A percentile compares a stretch with the other conserved stretches of the same genome.
Evolutionary conservation across 2,888 invertebrate species (phyloP).

Genomic region (Oegoconia quadripuncta): DNA sequence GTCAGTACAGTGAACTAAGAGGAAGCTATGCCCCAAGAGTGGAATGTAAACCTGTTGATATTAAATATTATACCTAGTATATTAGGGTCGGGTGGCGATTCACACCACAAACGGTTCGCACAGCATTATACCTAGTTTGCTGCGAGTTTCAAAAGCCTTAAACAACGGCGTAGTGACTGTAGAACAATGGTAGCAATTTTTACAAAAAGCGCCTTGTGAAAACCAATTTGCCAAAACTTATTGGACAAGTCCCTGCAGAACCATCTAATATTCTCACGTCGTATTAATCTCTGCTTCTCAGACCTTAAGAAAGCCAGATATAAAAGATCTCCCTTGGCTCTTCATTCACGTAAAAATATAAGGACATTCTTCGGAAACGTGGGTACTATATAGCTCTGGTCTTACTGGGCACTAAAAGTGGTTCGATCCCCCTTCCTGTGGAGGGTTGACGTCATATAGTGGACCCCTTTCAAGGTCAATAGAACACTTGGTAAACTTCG

Average conservation of each 20-base stretch:
- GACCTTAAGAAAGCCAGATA: slow-evolving; percentile 7
- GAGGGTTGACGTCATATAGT: slow-evolving; percentile 26
- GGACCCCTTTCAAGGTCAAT: slow-evolving; percentile 25
- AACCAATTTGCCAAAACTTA: slow-evolving; percentile 1
- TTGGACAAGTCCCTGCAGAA: slow-evolving; percentile 7
- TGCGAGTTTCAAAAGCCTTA: too few species aligned
- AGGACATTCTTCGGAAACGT: slow-evolving; percentile 5
- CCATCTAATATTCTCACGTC: slow-evolving; percentile 7
- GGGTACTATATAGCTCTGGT: slow-evolving; percentile 10
- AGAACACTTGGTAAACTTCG: slow-evolving; percentile 6
- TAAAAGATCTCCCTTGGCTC: slow-evolving; percentile 11
- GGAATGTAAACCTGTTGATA: too few species aligned
- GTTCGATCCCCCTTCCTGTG: slow-evolving; percentile 18
- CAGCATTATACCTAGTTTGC: too few species aligned
- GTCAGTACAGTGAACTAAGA: too few species aligned
- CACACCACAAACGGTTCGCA: too few species aligned
- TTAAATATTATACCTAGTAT: too few species aligned
- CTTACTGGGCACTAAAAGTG: slow-evolving; percentile 10
- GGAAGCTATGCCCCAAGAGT: too few species aligned
- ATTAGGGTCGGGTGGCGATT: too few species aligned
- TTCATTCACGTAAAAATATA: slow-evolving; percentile 2
- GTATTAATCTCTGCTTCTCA: slow-evolving; percentile 14
- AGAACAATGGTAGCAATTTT: too few species aligned
- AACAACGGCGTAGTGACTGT: too few species aligned
- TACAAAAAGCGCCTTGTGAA: slow-evolving; percentile 2